Evolutionary conservation across 2,797 vertebrate genomes (phyloP).

Genomic region (Lindbergichthys nudifrons): DNA sequence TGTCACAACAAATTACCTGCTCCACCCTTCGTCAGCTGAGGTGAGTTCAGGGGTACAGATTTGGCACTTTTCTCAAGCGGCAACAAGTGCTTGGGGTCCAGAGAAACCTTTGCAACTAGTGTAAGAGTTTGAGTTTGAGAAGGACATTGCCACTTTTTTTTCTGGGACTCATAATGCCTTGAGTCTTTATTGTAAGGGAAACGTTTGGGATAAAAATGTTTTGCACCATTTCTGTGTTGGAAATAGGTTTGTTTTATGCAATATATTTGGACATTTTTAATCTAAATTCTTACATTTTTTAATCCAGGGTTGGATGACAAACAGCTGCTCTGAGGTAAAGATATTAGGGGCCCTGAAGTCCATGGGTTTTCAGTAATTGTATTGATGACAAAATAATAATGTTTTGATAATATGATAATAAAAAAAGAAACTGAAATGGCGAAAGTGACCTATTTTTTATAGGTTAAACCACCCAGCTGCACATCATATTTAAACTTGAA

Average conservation of each 20-base stretch:
- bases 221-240: neutral
- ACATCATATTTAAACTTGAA: neutral
- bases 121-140: slow-evolving; percentile 2
- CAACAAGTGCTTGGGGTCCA: slow-evolving; percentile 3
- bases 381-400: no score
- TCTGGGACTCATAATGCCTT: neutral
- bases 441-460: neutral
- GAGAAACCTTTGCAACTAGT: slow-evolving; percentile 18
- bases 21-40: slow-evolving; percentile 39
- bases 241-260: neutral
- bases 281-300: neutral
- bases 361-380: no score
- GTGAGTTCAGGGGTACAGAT: slow-evolving; percentile 51
- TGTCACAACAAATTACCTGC: slow-evolving; percentile 63
- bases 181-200: neutral
- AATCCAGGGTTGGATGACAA: neutral
- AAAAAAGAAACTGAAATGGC: no score
- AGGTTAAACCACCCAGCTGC: neutral
- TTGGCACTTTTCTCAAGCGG: slow-evolving; percentile 37
- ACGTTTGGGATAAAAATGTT: neutral
- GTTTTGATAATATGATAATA: no score
- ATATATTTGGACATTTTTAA: neutral
- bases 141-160: slow-evolving; percentile 7
- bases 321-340: neutral
- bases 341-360: no score